These are phyloP conservation scores for Micrastur ruficollis DNA, from an alignment of 2,797 vertebrate species.

Conservation along the genomic window DNA sequence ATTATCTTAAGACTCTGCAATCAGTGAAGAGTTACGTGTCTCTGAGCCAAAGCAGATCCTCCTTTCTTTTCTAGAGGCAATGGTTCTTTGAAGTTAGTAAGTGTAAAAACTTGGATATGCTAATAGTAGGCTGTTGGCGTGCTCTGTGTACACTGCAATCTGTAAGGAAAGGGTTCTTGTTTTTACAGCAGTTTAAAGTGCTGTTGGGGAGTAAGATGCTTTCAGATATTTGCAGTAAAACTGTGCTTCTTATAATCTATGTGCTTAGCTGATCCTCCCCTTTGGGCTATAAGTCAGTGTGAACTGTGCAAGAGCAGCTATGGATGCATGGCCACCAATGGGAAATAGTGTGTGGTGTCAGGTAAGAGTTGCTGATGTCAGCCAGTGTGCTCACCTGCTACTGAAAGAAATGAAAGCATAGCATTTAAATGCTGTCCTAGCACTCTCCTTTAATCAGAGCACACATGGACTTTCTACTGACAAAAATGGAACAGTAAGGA, in stretches of 20 bases:
- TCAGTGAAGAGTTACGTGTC: background rate
- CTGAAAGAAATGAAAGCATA: background rate
- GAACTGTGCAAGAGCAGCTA: background rate
- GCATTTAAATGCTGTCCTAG: background rate
- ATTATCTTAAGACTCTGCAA: background rate
- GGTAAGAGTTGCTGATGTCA: background rate
- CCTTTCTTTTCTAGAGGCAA: background rate
- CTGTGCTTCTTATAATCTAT: background rate
- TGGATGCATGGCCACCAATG: background rate
- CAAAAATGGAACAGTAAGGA: background rate
- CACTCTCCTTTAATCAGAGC: background rate
- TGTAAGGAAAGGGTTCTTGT: background rate
- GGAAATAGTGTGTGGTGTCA: background rate
- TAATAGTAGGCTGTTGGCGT: background rate
- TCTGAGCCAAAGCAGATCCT: background rate
- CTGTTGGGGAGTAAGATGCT: background rate
- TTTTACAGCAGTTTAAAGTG: background rate
- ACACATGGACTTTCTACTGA: rapidly evolving
- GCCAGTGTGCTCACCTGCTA: background rate
- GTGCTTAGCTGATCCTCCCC: background rate
- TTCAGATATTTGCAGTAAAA: background rate
- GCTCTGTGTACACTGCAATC: background rate
- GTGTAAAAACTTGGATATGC: background rate
- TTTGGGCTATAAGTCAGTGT: background rate
- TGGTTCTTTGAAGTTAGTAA: background rate